phyloP scores from a whole-genome alignment of 2,888 invertebrate genomes.

The Andrena chrysosceles region DNA sequence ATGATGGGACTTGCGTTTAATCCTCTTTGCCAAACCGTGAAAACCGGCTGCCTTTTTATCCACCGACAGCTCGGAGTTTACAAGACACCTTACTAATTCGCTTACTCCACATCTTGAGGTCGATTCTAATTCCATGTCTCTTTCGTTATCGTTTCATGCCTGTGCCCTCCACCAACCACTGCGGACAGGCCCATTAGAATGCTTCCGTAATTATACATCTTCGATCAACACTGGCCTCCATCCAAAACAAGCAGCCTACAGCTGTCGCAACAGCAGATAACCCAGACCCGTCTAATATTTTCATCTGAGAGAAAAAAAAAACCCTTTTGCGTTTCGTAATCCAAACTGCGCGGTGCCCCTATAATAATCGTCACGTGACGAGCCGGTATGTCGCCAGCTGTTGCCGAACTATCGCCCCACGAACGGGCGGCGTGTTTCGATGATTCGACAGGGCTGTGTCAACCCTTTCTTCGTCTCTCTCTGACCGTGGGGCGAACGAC shows the following conservation, averaged over 20 bases:
- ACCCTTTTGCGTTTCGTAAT: conserved; percentile 49
- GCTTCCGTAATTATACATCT: conserved; percentile 23
- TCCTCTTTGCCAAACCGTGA: conserved; percentile 47
- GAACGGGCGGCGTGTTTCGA: conserved; percentile 47
- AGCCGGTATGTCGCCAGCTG: conserved; percentile 65
- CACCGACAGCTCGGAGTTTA: too few species aligned
- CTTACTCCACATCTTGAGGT: background rate
- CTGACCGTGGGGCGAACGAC: conserved; percentile 9
- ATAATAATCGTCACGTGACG: conserved; percentile 69
- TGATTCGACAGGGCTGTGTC: conserved; percentile 62
- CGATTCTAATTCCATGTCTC: background rate
- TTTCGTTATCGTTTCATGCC: background rate
- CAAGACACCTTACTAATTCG: background rate
- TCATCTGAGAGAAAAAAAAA: conserved; percentile 9
- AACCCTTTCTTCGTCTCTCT: conserved; percentile 42
- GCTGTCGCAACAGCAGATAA: conserved; percentile 56
- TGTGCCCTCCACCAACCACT: background rate
- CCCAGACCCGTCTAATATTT: conserved; percentile 45
- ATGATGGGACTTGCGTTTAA: conserved; percentile 33
- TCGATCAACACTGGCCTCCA: conserved; percentile 1
- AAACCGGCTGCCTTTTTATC: conserved; percentile 28
- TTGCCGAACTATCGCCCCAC: conserved; percentile 49
- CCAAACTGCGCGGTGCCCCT: conserved; percentile 60
- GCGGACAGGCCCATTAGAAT: background rate
- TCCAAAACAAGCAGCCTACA: conserved; percentile 47